Base-by-base conservation (phyloP, 2,113 vertebrate genomes). In the Rhea americana region DNA sequence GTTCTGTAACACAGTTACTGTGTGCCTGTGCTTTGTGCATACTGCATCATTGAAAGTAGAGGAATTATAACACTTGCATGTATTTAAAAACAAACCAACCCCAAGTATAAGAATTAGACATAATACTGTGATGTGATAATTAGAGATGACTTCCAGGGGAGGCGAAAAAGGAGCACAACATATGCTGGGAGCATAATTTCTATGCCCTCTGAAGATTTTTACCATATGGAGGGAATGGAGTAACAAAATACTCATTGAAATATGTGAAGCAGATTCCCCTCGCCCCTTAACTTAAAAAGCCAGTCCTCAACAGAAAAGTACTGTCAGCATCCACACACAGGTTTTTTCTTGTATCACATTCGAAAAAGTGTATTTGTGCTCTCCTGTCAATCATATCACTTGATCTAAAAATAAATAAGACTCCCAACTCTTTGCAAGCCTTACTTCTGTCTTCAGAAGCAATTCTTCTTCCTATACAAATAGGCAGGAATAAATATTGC, bases 361-460 rank as follows among this genome's bases (percentile, higher is more conserved):
- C 7, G 19, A 35, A 71, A 21, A 53, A 67, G 43, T 39, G 18
- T 82, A 61, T 68, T 85, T 80, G 13, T 10, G 65, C 11, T 8
- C 5, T 22, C 7, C 6, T 79, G 16, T 25, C 51, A 32, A 2
- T 9, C 5, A 10, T 3, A 11, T 65, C 13, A 18, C 50, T 87
- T 85, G 21, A 45, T 85, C 15, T 0, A 3, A 37, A 51, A 51
- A 14, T 59, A 47, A 56, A 2, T 81, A 61, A 62, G 51, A 41
- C 4, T 75, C 18, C 1, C 9, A 26, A 11, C 35, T 72, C 8
- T 3, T 89, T 63, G 59, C 0, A 1, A 74, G 39, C 4, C 0
- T 21, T 65, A 30, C 1, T 2, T 80, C 1, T 8, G 30, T 83
- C 82, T 86, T 50, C 50, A 77, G 30, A 74, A 19, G 10, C 28